These are phyloP conservation scores for Chrysogorgia sp. DNA, from an alignment of 92 coral and sea anemone genomes.

Conservation along the genomic window DNA sequence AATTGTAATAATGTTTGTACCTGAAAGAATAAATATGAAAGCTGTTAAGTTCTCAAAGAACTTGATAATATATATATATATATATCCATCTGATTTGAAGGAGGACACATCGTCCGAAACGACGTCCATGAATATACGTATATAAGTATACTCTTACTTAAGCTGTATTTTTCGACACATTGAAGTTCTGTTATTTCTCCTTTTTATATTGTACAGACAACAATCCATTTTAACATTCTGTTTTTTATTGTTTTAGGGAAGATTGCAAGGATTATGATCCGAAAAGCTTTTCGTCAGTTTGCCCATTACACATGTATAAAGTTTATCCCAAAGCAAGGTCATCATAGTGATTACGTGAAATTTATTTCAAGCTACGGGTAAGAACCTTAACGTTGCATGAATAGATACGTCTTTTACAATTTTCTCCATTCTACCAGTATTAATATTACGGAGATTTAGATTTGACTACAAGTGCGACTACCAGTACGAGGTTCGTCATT, in stretches of 20 bases:
- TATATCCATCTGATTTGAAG: too few species aligned
- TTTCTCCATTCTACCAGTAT: too few species aligned
- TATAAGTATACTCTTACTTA: background rate
- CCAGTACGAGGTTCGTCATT: too few species aligned
- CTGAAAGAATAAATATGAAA: too few species aligned
- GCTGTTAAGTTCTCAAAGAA: too few species aligned
- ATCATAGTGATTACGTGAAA: conserved; percentile 30
- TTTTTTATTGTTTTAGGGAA: background rate
- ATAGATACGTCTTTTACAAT: background rate
- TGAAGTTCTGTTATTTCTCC: too few species aligned
- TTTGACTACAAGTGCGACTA: too few species aligned
- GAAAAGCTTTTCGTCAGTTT: conserved; percentile 27
- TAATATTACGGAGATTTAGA: too few species aligned
- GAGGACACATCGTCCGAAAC: too few species aligned
- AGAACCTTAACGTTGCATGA: background rate
- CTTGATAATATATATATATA: too few species aligned
- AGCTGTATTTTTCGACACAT: background rate
- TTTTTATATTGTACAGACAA: background rate
- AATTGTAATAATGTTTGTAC: too few species aligned
- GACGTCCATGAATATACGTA: too few species aligned
- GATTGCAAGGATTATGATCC: conserved; percentile 17
- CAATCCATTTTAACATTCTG: background rate
- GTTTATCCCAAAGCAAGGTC: conserved; percentile 32
- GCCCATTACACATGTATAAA: conserved; percentile 24
- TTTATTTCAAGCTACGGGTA: conserved; percentile 12